Base-by-base conservation (phyloP, 2,797 vertebrate species). In the Takifugu rubripes region DNA sequence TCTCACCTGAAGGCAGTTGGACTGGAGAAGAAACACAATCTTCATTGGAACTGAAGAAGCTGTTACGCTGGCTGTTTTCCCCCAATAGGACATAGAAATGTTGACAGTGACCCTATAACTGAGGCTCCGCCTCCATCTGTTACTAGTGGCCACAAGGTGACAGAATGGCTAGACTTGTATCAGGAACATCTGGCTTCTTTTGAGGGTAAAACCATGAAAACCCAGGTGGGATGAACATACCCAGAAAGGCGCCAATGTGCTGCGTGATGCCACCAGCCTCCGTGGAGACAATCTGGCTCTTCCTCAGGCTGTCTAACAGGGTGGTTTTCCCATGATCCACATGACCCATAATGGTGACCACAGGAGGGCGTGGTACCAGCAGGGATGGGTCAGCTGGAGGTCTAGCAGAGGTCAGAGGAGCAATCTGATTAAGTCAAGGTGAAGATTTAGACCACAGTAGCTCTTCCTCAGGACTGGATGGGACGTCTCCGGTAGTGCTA, bases 301-400 rank as follows among this genome's bases (percentile, higher is more conserved):
- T 93, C 71, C 96, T 85, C 42, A 99, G 86, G 44, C 92, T 93
- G 91, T 98, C 96, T 64, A 98, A 91, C 49, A 98, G 84, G 0
- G 95, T 97, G 0, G 96, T 99, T 76, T 99, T 98, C 5, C 97
- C 96, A 12, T 99, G 97, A 64, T 98, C 96, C 58, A 99, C 96
- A 0, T 98, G 97, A 45, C 96, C 96, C 94, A 98, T 93, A 77
- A 98, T 94, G 25, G 96, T 97, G 56, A 99, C 94, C 65, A 99
- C 92, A 0, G 97, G 94, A 50, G 92, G 93, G 8, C 94, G 92
- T 0, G 83, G 59, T 36, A 74, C 87, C 81, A 97, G 83, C 0
- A 62, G 31, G 43, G 90, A 59, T 3, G 90, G 91, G 66, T 95
- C 94, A 21, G 93, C 85, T 0, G 79, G 83, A 1, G 85, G 84